Percentiles rank a stretch among this genome's conserved stretches.
Conservation (phyloP, 1,140 invertebrate species). For the Phthorimaea operculella region DNA sequence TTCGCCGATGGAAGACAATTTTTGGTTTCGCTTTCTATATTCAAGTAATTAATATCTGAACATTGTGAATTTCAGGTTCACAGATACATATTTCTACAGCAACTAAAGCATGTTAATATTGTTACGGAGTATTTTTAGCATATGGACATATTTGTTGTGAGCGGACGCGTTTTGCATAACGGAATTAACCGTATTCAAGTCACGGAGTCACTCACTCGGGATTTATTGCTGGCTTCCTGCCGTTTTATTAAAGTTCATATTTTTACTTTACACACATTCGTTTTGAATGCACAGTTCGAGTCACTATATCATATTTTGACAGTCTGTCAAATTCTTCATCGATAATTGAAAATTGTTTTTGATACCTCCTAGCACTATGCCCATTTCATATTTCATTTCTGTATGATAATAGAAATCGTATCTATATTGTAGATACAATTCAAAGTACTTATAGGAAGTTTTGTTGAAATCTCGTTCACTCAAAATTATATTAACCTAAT, state of each 20-base stretch:
- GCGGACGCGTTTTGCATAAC: slow-evolving; percentile 49
- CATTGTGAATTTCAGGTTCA: no score
- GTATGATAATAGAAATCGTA: no score
- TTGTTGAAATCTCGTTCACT: no score
- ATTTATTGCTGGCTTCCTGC: slow-evolving; percentile 60
- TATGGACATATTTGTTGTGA: slow-evolving; percentile 30
- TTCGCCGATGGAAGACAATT: neutral
- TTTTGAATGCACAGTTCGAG: neutral
- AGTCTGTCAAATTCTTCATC: neutral
- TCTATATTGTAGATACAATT: no score
- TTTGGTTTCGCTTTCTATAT: neutral
- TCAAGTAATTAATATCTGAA: no score
- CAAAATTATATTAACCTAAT: slow-evolving; percentile 20
- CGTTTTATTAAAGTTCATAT: slow-evolving; percentile 52
- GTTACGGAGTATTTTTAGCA: neutral
- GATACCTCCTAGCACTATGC: neutral
- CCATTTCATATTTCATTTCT: neutral
- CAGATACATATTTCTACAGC: no score
- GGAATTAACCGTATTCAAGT: slow-evolving; percentile 52
- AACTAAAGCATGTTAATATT: no score
- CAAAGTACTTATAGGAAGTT: no score
- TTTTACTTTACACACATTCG: slow-evolving; percentile 31
- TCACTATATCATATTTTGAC: neutral
- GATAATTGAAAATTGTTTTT: neutral
- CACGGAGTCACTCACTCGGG: slow-evolving; percentile 57